Conservation (phyloP, 2,888 invertebrate species). For the Xylocampa areola region DNA sequence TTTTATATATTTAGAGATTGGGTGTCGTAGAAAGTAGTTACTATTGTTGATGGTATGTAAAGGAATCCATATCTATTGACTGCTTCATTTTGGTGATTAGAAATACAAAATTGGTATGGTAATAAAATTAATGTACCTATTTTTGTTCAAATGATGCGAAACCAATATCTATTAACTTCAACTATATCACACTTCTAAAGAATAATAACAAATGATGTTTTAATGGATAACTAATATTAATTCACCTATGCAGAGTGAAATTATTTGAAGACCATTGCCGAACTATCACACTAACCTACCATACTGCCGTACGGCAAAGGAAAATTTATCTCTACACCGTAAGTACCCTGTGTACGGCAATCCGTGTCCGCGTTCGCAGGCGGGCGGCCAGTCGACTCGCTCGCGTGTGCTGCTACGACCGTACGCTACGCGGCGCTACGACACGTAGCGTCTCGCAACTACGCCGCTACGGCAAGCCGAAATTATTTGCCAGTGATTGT, state of each 20-base stretch:
- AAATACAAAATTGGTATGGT: too few relatives aligned
- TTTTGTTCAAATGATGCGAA: background rate
- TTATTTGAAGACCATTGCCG: background rate
- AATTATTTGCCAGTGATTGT: slow-evolving; percentile 72
- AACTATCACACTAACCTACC: slow-evolving; percentile 39
- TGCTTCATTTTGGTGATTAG: background rate
- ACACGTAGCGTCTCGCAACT: slow-evolving; percentile 74
- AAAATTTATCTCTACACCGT: slow-evolving; percentile 61
- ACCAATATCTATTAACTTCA: background rate
- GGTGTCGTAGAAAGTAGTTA: background rate
- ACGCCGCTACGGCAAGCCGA: slow-evolving; percentile 70
- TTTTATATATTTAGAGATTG: background rate
- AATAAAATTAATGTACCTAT: background rate
- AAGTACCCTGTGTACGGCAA: slow-evolving; percentile 73
- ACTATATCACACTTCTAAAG: background rate
- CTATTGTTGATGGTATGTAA: background rate
- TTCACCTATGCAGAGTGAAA: background rate
- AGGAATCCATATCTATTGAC: background rate
- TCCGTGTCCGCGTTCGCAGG: slow-evolving; percentile 78
- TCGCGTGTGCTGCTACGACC: slow-evolving; percentile 81
- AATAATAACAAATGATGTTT: background rate
- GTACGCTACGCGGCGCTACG: slow-evolving; percentile 78
- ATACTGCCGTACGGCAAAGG: slow-evolving; percentile 46
- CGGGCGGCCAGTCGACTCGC: slow-evolving; percentile 79
- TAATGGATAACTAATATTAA: background rate